These are phyloP conservation scores for Phoeniculus purpureus DNA, from an alignment of 2,797 vertebrate species.

Conservation along the genomic window DNA sequence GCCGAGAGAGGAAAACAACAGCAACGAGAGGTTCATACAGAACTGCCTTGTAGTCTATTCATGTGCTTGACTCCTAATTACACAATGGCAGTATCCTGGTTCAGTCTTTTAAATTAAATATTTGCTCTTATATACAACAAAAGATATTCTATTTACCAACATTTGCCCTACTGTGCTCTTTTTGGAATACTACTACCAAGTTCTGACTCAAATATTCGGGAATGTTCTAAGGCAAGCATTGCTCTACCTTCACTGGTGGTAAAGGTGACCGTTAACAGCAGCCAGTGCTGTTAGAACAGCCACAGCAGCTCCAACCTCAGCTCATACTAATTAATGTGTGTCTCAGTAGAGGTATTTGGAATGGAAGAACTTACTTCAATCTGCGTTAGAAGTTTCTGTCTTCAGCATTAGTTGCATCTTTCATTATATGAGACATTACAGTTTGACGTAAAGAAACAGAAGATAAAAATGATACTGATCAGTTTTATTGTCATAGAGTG, in stretches of 20 bases:
- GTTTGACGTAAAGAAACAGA: conserved; percentile 16
- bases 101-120: not conserved
- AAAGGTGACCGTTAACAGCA: not conserved
- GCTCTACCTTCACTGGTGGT: not conserved
- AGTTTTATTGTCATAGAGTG: not conserved
- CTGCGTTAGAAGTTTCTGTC: not conserved
- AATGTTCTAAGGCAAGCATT: not conserved
- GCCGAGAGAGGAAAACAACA: not conserved
- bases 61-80: not conserved
- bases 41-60: not conserved
- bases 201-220: not conserved
- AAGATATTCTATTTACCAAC: not conserved
- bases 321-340: not conserved
- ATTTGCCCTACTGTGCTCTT: not conserved
- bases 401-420: not conserved
- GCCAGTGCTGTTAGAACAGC: not conserved
- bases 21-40: not conserved
- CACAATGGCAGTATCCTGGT: not conserved
- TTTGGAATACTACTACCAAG: not conserved
- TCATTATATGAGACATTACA: not conserved
- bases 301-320: not conserved
- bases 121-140: not conserved
- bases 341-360: not conserved
- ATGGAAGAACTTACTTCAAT: not conserved
- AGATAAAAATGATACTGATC: not conserved